Conservation (phyloP, 2,888 invertebrate genomes). For the Leptothorax acervorum region DNA sequence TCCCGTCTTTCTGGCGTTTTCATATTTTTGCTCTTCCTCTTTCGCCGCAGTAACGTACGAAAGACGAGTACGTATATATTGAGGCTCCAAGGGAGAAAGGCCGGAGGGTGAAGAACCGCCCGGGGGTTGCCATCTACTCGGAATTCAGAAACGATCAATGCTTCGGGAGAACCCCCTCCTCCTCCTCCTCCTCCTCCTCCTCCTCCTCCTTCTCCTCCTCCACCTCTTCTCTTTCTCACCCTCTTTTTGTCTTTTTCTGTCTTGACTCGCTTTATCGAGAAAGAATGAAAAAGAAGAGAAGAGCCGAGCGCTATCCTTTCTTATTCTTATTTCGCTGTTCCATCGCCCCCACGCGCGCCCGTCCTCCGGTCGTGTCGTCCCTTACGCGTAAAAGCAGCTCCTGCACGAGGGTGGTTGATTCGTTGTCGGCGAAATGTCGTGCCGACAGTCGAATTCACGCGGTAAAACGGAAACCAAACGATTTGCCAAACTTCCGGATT, state of each 20-base stretch:
- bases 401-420: slow-evolving; percentile 61
- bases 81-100: slow-evolving; percentile 49
- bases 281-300: slow-evolving; percentile 57
- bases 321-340: slow-evolving; percentile 72
- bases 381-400: slow-evolving; percentile 65
- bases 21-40: slow-evolving; percentile 55
- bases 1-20: slow-evolving; percentile 44
- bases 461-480: slow-evolving; percentile 67
- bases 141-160: slow-evolving; percentile 84
- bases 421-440: slow-evolving; percentile 68
- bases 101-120: slow-evolving; percentile 76
- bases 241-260: slow-evolving; percentile 63
- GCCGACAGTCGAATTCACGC: slow-evolving; percentile 71
- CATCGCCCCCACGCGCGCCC: slow-evolving; percentile 43
- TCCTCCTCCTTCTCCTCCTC: slow-evolving; percentile 66
- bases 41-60: slow-evolving; percentile 57
- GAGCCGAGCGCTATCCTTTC: slow-evolving; percentile 68
- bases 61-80: slow-evolving; percentile 60
- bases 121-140: slow-evolving; percentile 80
- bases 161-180: slow-evolving; percentile 70
- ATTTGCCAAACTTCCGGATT: slow-evolving; percentile 73
- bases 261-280: slow-evolving; percentile 57
- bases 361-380: slow-evolving; percentile 56
- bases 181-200: slow-evolving; percentile 64
- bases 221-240: slow-evolving; percentile 65